phyloP scores from a whole-genome alignment of 2,888 invertebrate genomes.

The Smittia aterrima region DNA sequence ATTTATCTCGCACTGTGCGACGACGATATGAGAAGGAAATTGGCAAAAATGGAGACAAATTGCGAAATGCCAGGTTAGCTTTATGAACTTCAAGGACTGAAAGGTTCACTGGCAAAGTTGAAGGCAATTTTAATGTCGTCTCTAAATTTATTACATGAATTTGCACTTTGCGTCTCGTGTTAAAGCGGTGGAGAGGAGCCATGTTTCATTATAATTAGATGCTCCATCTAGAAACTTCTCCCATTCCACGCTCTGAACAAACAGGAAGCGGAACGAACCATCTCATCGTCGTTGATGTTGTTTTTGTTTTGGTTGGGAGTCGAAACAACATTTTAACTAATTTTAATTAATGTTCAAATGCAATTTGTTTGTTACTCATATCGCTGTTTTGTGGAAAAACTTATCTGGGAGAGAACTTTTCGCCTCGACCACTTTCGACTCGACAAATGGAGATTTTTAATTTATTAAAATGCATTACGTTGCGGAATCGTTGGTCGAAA shows the following conservation, averaged over 20 bases:
- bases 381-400: not conserved
- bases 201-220: slow-evolving; percentile 40
- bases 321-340: slow-evolving; percentile 40
- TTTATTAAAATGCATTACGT: slow-evolving; percentile 41
- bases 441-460: slow-evolving; percentile 38
- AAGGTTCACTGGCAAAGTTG: not conserved
- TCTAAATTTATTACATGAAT: slow-evolving; percentile 34
- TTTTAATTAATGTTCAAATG: slow-evolving; percentile 42
- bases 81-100: not conserved
- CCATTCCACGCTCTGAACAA: not conserved
- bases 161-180: slow-evolving; percentile 24
- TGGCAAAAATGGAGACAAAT: slow-evolving; percentile 19
- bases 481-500: slow-evolving; percentile 9
- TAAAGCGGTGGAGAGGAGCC: slow-evolving; percentile 14
- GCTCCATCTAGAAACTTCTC: not conserved
- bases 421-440: not conserved
- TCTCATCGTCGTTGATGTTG: not conserved
- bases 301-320: not conserved
- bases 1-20: too few species aligned
- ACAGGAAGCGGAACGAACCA: not conserved
- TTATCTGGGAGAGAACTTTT: not conserved
- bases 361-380: slow-evolving; percentile 42
- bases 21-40: slow-evolving; percentile 10
- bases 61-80: slow-evolving; percentile 3
- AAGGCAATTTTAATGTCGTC: slow-evolving; percentile 18